These are phyloP conservation scores for Nemotelus nigrinus DNA, from an alignment of 2,888 invertebrate species.

Conservation along the genomic window DNA sequence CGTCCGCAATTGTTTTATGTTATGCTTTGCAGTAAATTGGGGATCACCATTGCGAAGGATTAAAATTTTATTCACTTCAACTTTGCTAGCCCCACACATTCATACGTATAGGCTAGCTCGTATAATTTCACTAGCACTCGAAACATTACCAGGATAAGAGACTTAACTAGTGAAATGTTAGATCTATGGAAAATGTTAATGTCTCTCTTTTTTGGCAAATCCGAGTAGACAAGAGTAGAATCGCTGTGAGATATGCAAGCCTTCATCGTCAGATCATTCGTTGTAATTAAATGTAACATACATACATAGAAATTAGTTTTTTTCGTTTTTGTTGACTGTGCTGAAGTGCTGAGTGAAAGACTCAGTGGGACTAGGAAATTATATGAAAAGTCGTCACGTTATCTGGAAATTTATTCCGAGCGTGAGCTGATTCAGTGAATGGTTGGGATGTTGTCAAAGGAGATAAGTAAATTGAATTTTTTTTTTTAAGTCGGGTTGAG, in stretches of 20 bases:
- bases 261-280: slow-evolving; percentile 11
- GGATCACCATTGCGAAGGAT: slow-evolving; percentile 38
- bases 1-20: slow-evolving; percentile 38
- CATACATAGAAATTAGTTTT: too few species aligned
- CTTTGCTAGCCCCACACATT: neutral
- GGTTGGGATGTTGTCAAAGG: neutral
- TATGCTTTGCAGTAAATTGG: slow-evolving; percentile 40
- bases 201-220: slow-evolving; percentile 15
- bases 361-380: too few species aligned
- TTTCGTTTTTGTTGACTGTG: slow-evolving; percentile 6
- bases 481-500: neutral
- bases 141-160: too few species aligned
- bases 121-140: neutral
- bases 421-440: slow-evolving; percentile 8
- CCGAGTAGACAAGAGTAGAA: neutral
- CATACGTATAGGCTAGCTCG: neutral
- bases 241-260: neutral
- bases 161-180: too few species aligned
- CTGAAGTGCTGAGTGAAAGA: neutral
- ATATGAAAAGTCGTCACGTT: neutral
- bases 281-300: slow-evolving; percentile 26
- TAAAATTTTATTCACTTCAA: slow-evolving; percentile 37
- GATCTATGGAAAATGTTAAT: slow-evolving; percentile 20
- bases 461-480: slow-evolving; percentile 33
- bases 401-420: slow-evolving; percentile 15